Evolutionary conservation across 2,888 invertebrate genomes (phyloP), one percentile per base, ranked within the genome.

Genomic region (Pterobdella sp.): DNA sequence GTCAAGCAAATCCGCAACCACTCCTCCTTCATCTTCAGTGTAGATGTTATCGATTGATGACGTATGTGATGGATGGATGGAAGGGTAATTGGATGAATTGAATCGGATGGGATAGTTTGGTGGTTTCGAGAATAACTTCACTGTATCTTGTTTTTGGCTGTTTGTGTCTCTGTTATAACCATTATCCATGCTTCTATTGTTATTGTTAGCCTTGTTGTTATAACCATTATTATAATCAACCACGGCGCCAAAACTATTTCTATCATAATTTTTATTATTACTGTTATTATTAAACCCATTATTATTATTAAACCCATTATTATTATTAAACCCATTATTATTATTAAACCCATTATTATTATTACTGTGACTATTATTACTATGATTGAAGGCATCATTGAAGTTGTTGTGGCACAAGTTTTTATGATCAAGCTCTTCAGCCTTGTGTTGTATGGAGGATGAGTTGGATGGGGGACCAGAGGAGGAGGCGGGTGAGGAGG

Each of bases 401-500:
- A 14, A 26, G 63, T 63, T 63, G 63, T 63, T 63, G 63, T 63
- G 7, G 63, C 63, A 14, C 7, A 14, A 10, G 63, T 26, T 63
- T 10, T 63, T n/a, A 29, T 63, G n/a, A 26, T 63, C 7, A 26
- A 26, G 7, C 14, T 29, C 31, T n/a, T 63, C 63, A 63, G n/a
- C n/a, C 10, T 63, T 63, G 63, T 63, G 10, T 14, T 29, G n/a
- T 49, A n/a, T 14, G 18, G 70, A 52, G 31, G 56, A 56, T 29
- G 70, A 70, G 29, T 70, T 70, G 4, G 70, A 70, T 0, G 70
- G 56, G 3, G 70, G 70, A 0, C 70, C 70, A 1, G 70, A 70
- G 18, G 70, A 70, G 18, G 70, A 35, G 3, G 70, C 36, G 3
- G 70, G 29, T n/a, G 69, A 69, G 18, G 42, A 29, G 56, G 10